Percentiles rank a stretch among this genome's conserved stretches.
phyloP scores from a whole-genome alignment of 2,113 vertebrate species.

The Promerops cafer region DNA sequence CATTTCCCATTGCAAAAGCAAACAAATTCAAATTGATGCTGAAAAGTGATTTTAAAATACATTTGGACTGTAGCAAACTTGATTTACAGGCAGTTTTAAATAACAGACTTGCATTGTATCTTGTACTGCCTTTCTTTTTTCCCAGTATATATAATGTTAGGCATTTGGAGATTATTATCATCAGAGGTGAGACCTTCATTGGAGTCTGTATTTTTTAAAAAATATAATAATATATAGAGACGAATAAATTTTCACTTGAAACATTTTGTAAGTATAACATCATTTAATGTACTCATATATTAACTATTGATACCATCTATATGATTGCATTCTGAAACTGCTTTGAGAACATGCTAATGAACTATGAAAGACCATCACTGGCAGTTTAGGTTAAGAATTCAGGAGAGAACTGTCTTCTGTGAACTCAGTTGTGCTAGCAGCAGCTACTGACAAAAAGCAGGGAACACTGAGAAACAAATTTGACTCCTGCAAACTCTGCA shows the following conservation, averaged over 20 bases:
- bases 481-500: neutral
- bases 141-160: neutral
- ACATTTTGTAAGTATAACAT: neutral
- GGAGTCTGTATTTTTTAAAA: neutral
- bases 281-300: neutral
- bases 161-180: neutral
- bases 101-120: neutral
- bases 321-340: neutral
- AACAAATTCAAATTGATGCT: neutral
- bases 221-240: neutral
- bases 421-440: neutral
- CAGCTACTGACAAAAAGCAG: neutral
- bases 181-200: neutral
- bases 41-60: neutral
- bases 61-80: neutral
- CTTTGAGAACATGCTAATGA: neutral
- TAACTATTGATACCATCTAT: neutral
- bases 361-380: neutral
- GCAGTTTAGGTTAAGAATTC: neutral
- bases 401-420: neutral
- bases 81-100: neutral
- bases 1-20: neutral
- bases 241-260: neutral
- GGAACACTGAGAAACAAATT: neutral
- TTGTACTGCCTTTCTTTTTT: neutral